Base-by-base conservation (phyloP, 2,797 vertebrate species). In the Rousettus madagascariensis region DNA sequence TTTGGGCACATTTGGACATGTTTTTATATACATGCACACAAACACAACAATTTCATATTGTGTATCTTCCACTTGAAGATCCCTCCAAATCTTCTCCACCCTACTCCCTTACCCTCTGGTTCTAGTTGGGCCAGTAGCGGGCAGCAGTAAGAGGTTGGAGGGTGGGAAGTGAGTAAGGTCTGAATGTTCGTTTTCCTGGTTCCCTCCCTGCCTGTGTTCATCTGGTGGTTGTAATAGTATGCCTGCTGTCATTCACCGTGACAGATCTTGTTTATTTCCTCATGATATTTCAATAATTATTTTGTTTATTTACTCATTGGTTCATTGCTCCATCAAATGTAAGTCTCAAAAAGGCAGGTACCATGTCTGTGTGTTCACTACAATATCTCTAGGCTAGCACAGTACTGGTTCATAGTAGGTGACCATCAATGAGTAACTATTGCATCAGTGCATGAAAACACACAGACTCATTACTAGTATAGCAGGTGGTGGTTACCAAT, bases 231-330 rank as follows among this genome's bases (percentile, higher is more conserved):
- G 28, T 80, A 72, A 24, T 65, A 33, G 28, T 36, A 19, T 71
- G 28, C 22, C n/a, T 33, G 16, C 53, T 63, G 16, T 6, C 46
- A 13, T 79, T 95, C 53, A 92, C n/a, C 26, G 5, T 20, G 75
- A 24, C 51, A 78, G 13, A 57, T 43, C 46, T 78, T 89, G 2
- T 16, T 74, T 55, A 20, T 93, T 91, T 89, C 46, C 8, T 90
- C 19, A 63, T 49, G 53, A 28, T 36, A 36, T 26, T 59, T 91
- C 43, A 13, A 4, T 30, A 63, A 26, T 83, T 93, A 77, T 19
- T 95, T 90, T 72, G 24, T 74, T 61, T 87, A 24, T 63, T 63
- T 69, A 87, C 71, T 86, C 41, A 82, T 82, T 80, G 59, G 38
- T 78, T 94, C 30, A 69, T 91, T 75, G 63, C 33, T 13, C 71